A percentile compares a stretch with the other conserved stretches of the same genome.
Evolutionary conservation across 2,797 vertebrate species (phyloP).

Genomic region (Atherinosoma microstoma): DNA sequence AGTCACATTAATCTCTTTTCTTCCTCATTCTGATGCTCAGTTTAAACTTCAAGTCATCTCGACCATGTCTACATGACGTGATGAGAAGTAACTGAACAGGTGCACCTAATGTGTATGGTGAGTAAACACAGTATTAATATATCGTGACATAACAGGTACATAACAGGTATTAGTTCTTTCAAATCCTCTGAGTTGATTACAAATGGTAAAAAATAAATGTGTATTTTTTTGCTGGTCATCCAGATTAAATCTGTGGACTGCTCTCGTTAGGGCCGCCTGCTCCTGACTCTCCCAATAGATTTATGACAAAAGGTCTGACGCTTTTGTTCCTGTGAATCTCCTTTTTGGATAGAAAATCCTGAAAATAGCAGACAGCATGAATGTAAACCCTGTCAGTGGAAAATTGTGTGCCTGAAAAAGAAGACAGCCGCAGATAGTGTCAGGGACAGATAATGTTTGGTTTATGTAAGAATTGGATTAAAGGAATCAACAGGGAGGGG

Average conservation of each 20-base stretch:
- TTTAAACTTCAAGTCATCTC: no score
- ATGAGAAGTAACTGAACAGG: no score
- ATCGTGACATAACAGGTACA: not conserved
- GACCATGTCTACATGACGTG: no score
- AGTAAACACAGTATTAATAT: not conserved
- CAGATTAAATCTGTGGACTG: not conserved
- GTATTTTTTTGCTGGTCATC: not conserved
- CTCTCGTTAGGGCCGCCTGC: not conserved
- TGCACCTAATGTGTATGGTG: no score
- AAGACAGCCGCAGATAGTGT: not conserved
- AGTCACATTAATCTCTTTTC: no score
- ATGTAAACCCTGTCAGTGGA: not conserved
- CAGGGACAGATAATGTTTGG: conserved; percentile 10
- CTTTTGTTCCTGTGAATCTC: not conserved
- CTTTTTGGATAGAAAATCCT: not conserved
- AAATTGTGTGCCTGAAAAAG: conserved; percentile 8
- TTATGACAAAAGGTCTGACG: not conserved
- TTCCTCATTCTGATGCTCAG: no score
- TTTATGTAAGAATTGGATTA: conserved; percentile 4
- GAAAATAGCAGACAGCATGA: not conserved
- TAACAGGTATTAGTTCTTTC: not conserved
- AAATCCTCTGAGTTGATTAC: not conserved
- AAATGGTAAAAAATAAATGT: not conserved
- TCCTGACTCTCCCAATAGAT: not conserved
- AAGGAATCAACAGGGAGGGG: not conserved